Conservation (phyloP, 2,797 vertebrate species). For the Neostethus bicornis region DNA sequence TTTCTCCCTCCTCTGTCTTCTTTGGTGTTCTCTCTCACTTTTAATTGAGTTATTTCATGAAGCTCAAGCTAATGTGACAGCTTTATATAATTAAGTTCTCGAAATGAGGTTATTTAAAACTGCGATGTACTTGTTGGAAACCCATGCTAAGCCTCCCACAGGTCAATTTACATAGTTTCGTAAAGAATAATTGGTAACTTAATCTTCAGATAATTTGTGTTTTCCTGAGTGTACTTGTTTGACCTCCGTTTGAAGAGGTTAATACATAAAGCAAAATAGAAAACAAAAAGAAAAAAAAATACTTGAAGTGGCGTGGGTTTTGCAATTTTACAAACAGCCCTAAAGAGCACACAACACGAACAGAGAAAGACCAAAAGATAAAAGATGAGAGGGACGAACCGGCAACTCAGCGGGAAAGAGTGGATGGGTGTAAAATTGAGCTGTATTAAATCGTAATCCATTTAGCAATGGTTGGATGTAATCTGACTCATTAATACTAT, state of each 20-base stretch:
- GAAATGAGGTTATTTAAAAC: slow-evolving; percentile 73
- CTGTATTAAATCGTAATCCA: slow-evolving; percentile 70
- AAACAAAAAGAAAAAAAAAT: slow-evolving; percentile 10
- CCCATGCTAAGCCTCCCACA: slow-evolving; percentile 54
- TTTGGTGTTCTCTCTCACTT: slow-evolving; percentile 48
- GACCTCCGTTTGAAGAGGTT: slow-evolving; percentile 12
- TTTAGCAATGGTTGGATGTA: slow-evolving; percentile 70
- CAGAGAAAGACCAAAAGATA: slow-evolving; percentile 19
- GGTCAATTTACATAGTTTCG: slow-evolving; percentile 63
- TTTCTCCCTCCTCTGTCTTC: slow-evolving; percentile 36
- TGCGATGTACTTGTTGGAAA: slow-evolving; percentile 44
- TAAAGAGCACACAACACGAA: slow-evolving; percentile 13
- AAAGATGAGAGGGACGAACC: slow-evolving; percentile 20
- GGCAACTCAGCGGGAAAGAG: slow-evolving; percentile 19
- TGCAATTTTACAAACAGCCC: neutral
- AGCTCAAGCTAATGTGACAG: slow-evolving; percentile 68
- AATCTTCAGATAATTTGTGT: slow-evolving; percentile 45
- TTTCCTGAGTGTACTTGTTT: slow-evolving; percentile 4
- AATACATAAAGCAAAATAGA: neutral
- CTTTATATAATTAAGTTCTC: slow-evolving; percentile 77
- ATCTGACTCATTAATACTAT: slow-evolving; percentile 73
- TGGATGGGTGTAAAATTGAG: slow-evolving; percentile 51
- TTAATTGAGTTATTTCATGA: slow-evolving; percentile 68
- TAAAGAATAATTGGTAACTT: slow-evolving; percentile 54
- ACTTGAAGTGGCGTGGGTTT: slow-evolving; percentile 4